These are phyloP conservation scores for Darevskia mixta DNA, from an alignment of 2,797 vertebrate species.

Conservation along the genomic window DNA sequence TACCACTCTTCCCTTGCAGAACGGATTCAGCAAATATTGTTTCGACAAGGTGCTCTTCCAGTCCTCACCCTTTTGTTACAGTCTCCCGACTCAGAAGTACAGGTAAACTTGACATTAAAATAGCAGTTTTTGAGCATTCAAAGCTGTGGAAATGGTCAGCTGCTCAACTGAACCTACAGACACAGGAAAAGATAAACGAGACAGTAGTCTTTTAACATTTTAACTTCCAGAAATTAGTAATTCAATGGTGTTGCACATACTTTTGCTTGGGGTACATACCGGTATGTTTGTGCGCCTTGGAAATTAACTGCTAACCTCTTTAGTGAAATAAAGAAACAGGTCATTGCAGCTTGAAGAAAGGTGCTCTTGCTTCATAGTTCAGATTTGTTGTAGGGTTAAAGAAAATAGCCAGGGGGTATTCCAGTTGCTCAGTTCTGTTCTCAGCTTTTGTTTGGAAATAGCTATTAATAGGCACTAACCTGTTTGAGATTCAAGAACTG, in stretches of 20 bases:
- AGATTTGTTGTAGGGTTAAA: not conserved
- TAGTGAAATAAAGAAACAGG: not conserved
- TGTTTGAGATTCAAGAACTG: not conserved
- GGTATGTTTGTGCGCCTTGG: not conserved
- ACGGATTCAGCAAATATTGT: constrained; percentile 77
- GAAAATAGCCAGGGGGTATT: not conserved
- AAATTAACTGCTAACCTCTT: not conserved
- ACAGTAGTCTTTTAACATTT: not conserved
- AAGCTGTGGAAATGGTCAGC: not conserved
- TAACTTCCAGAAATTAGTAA: not conserved
- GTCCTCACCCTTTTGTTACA: constrained; percentile 82
- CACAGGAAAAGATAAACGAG: not conserved
- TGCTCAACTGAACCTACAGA: not conserved
- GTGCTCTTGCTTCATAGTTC: not conserved
- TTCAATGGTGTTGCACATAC: not conserved
- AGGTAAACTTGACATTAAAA: constrained; percentile 67
- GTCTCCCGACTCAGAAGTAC: constrained; percentile 83
- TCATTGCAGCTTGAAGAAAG: not conserved
- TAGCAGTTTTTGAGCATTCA: not conserved
- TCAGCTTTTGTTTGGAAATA: not conserved
- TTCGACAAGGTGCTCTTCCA: constrained; percentile 83
- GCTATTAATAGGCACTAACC: not conserved
- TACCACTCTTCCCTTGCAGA: constrained; percentile 69
- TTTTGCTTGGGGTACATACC: not conserved
- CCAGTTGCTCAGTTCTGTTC: not conserved